Evolutionary conservation across 2,797 vertebrate species (phyloP).

Genomic region (Pangasius macronema): DNA sequence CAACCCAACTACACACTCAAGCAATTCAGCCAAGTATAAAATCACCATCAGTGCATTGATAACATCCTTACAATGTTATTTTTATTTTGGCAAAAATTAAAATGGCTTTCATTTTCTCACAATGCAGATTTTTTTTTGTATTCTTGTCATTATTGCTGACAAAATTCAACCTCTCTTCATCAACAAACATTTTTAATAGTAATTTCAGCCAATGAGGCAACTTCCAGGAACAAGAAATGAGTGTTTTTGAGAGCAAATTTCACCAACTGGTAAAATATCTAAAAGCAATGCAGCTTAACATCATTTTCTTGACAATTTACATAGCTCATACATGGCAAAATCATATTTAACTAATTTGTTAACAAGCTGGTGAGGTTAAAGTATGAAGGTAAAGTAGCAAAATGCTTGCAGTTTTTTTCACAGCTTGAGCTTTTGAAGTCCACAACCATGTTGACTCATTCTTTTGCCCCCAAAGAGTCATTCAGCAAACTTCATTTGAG

Average conservation of each 20-base stretch:
- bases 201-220: neutral
- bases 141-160: neutral
- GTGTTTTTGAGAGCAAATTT: neutral
- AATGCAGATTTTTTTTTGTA: neutral
- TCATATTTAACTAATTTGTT: neutral
- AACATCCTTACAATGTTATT: neutral
- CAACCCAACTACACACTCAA: neutral
- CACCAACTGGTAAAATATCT: neutral
- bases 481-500: neutral
- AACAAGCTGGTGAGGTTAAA: neutral
- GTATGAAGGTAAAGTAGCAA: neutral
- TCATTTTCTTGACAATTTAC: neutral
- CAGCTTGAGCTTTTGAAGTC: no score
- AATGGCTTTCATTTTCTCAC: neutral
- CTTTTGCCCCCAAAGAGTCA: neutral
- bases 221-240: neutral
- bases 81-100: neutral
- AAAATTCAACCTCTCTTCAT: neutral
- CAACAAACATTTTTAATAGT: neutral
- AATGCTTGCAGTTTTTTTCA: neutral
- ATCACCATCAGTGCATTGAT: neutral
- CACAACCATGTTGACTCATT: neutral
- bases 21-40: neutral
- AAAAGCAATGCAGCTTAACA: neutral
- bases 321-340: neutral